Percentiles rank a stretch among this genome's conserved stretches.
These are phyloP conservation scores for Formica exsecta DNA, from an alignment of 1,140 invertebrate species.

Conservation along the genomic window DNA sequence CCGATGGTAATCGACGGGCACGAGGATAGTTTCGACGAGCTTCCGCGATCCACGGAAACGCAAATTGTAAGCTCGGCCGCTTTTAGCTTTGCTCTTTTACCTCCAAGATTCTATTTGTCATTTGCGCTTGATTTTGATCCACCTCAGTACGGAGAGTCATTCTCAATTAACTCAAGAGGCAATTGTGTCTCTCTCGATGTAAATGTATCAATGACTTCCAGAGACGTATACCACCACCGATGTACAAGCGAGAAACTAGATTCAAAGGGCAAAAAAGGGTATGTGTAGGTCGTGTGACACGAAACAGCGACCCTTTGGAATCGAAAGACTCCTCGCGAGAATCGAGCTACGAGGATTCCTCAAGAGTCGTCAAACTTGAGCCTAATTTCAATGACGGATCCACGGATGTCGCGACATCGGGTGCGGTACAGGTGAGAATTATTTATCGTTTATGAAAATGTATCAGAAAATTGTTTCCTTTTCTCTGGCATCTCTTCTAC, in stretches of 20 bases:
- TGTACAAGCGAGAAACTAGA: slow-evolving; percentile 83
- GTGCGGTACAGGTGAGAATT: slow-evolving; percentile 78
- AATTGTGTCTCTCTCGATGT: too few relatives aligned
- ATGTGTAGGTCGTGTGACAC: slow-evolving; percentile 81
- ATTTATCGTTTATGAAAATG: not conserved
- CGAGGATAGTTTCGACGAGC: slow-evolving; percentile 79
- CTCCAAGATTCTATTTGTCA: not conserved
- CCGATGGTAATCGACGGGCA: slow-evolving; percentile 83
- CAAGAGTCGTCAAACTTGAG: slow-evolving; percentile 74
- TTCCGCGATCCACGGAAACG: slow-evolving; percentile 75
- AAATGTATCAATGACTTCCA: slow-evolving; percentile 61
- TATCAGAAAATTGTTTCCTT: too few relatives aligned
- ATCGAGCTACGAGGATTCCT: slow-evolving; percentile 57
- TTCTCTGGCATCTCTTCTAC: too few relatives aligned
- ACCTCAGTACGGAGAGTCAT: too few relatives aligned
- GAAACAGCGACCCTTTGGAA: slow-evolving; percentile 73
- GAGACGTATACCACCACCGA: slow-evolving; percentile 79
- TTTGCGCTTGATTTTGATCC: not conserved
- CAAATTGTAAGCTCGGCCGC: slow-evolving; percentile 73
- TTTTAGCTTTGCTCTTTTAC: slow-evolving; percentile 3
- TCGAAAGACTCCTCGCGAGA: slow-evolving; percentile 62
- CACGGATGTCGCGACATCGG: slow-evolving; percentile 79
- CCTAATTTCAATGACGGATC: slow-evolving; percentile 73
- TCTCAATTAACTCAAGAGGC: too few relatives aligned
- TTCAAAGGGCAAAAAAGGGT: slow-evolving; percentile 87